Conservation (phyloP, 1,140 invertebrate species). For the Zaprionus tsacasi region DNA sequence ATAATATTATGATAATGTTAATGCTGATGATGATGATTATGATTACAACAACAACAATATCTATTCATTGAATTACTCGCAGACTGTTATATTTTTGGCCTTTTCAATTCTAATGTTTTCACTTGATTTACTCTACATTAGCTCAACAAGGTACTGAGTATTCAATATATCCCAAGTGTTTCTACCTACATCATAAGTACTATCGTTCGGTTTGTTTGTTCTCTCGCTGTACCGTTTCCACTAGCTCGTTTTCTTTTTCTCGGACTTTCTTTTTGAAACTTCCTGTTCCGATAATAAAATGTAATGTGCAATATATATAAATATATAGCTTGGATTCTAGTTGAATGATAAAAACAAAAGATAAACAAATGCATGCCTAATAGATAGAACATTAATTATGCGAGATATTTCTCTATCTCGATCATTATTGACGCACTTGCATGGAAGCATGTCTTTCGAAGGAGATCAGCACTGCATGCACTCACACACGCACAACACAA, state of each 20-base stretch:
- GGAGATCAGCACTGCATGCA: conserved; percentile 44
- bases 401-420: neutral
- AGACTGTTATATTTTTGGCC: conserved; percentile 84
- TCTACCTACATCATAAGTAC: conserved; percentile 59
- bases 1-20: conserved; percentile 26
- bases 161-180: conserved; percentile 56
- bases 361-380: conserved; percentile 37
- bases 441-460: conserved; percentile 29
- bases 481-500: conserved; percentile 9
- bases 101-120: conserved; percentile 85
- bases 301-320: conserved; percentile 17
- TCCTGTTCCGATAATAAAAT: conserved; percentile 22
- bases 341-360: conserved; percentile 6
- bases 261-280: conserved; percentile 45
- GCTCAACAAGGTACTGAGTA: conserved; percentile 80
- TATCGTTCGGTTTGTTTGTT: conserved; percentile 66
- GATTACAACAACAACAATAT: conserved; percentile 65
- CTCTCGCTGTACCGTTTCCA: conserved; percentile 48
- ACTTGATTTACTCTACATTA: conserved; percentile 85
- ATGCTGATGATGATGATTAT: conserved; percentile 32
- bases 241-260: conserved; percentile 61
- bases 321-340: conserved; percentile 34
- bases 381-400: neutral
- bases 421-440: conserved; percentile 45
- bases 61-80: conserved; percentile 69